Evolutionary conservation across 1,140 invertebrate genomes (phyloP).

Genomic region (Caenorhabditis elegans): WBcel235 BX284603.4:9126001-9126500

Average conservation of each 20-base stretch:
- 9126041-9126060: neutral
- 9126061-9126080: neutral
- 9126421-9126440: neutral
- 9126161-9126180: neutral
- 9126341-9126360: conserved; percentile 4
- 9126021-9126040: no score
- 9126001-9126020: neutral
- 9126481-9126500: neutral
- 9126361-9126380: neutral
- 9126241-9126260: conserved; percentile 15
- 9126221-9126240: conserved; percentile 21
- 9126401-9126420: neutral
- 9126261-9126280: neutral
- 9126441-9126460: neutral
- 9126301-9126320: neutral
- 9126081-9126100: neutral
- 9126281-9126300: neutral
- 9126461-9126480: neutral
- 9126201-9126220: neutral
- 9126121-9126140: neutral
- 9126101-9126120: conserved; percentile 31
- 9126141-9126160: neutral
- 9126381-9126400: neutral
- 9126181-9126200: neutral
- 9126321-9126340: neutral